phyloP scores from a whole-genome alignment of 2,113 vertebrate genomes.

The Phalacrocorax pelagicus region DNA sequence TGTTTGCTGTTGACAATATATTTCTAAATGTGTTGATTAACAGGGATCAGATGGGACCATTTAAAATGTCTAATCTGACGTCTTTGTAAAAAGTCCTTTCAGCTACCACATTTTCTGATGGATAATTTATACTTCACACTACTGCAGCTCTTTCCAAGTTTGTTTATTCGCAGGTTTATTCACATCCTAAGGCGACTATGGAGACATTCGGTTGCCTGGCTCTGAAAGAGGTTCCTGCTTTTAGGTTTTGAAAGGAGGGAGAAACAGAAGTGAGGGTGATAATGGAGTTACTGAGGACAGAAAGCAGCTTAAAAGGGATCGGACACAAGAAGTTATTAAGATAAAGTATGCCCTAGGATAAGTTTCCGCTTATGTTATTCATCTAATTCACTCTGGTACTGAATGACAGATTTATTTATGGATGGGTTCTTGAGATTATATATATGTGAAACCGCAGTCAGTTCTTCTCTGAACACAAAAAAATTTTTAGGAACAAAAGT shows the following conservation, averaged over 20 bases:
- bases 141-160: neutral
- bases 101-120: neutral
- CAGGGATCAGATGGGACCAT: neutral
- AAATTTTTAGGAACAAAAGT: neutral
- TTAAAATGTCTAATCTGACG: neutral
- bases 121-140: neutral
- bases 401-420: neutral
- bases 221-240: neutral
- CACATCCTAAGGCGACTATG: neutral
- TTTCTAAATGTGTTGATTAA: neutral
- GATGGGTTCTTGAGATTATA: neutral
- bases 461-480: neutral
- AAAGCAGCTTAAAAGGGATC: neutral
- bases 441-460: neutral
- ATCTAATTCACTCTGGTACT: neutral
- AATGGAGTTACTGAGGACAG: neutral
- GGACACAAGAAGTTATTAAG: neutral
- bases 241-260: neutral
- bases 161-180: neutral
- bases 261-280: neutral
- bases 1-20: neutral
- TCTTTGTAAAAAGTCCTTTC: neutral
- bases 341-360: neutral
- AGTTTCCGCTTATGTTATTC: neutral
- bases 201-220: neutral